Evolutionary conservation across 1,140 invertebrate genomes (phyloP).

Genomic region (Drosophila rhopaloa): DNA sequence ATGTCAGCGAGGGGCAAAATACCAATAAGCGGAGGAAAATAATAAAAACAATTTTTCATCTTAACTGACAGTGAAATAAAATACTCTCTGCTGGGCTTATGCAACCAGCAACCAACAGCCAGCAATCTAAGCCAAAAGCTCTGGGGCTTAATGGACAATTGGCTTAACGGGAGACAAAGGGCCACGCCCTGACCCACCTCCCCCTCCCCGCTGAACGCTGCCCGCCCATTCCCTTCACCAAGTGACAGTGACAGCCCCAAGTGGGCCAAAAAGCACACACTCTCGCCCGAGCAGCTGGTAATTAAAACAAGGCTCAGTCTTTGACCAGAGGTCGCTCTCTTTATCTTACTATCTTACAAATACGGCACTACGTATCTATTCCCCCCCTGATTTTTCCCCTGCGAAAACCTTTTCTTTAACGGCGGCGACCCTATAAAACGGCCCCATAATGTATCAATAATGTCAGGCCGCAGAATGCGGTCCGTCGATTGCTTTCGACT

Average conservation of each 20-base stretch:
- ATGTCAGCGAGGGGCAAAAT: constrained; percentile 66
- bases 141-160: constrained; percentile 58
- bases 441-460: constrained; percentile 74
- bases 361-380: constrained; percentile 16
- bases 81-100: constrained; percentile 54
- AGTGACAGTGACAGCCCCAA: constrained; percentile 55
- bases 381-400: background rate
- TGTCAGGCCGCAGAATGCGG: constrained; percentile 59
- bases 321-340: constrained; percentile 50
- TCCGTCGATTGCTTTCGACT: constrained; percentile 34
- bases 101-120: constrained; percentile 32
- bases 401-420: constrained; percentile 49
- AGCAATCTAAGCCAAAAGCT: constrained; percentile 12
- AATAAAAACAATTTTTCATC: constrained; percentile 54
- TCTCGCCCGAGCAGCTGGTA: constrained; percentile 50
- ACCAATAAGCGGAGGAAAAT: constrained; percentile 34
- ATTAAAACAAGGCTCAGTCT: constrained; percentile 66
- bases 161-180: constrained; percentile 32
- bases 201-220: background rate
- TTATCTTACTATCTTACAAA: constrained; percentile 7
- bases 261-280: constrained; percentile 46
- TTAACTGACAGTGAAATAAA: constrained; percentile 70
- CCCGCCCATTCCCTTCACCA: constrained; percentile 6
- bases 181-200: constrained; percentile 26
- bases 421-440: constrained; percentile 58